Evolutionary conservation across 1,140 invertebrate genomes (phyloP).

Genomic region (Helicoverpa zea): DNA sequence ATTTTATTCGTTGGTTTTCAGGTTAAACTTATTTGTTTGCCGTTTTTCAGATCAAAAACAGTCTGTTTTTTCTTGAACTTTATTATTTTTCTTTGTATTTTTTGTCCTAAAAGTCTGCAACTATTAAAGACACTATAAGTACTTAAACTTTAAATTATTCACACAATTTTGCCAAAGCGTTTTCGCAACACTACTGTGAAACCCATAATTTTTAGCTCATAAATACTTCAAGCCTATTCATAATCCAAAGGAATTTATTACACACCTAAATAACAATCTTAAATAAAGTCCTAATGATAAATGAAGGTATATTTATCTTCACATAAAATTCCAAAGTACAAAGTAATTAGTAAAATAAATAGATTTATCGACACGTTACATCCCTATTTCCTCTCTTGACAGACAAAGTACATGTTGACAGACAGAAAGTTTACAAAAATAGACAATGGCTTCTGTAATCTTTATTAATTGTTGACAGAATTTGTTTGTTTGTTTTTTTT

Average conservation of each 20-base stretch:
- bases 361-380: slow-evolving; percentile 3
- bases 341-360: slow-evolving; percentile 32
- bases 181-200: not conserved
- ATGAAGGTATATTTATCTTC: slow-evolving; percentile 3
- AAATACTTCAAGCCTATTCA: not conserved
- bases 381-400: not conserved
- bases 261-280: not conserved
- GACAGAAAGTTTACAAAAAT: slow-evolving; percentile 20
- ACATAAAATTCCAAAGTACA: not conserved
- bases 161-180: no score
- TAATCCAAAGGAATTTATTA: not conserved
- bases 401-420: not conserved
- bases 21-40: no score
- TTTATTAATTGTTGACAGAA: slow-evolving; percentile 18
- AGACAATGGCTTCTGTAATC: slow-evolving; percentile 10
- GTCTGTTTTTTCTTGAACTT: no score
- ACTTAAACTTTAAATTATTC: no score
- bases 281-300: no score
- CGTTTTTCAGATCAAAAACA: no score
- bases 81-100: no score
- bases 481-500: slow-evolving; percentile 5
- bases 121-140: no score
- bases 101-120: no score
- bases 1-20: no score
- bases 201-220: not conserved